Percentiles rank a stretch among this genome's conserved stretches.
Conservation (phyloP, 2,797 vertebrate species). For the Periparus ater region DNA sequence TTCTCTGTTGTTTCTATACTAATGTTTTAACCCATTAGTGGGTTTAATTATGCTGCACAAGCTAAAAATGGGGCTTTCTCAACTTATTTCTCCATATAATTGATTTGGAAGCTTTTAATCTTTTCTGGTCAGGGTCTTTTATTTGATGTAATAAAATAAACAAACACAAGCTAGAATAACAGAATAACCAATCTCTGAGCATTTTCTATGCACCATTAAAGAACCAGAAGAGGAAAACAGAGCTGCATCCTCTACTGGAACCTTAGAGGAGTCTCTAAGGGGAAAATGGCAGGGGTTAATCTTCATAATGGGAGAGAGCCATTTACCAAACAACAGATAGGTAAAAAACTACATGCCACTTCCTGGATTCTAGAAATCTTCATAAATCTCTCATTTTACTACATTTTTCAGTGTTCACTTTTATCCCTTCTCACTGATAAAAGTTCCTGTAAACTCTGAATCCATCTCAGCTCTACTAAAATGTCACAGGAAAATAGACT, state of each 20-base stretch:
- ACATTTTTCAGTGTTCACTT: background rate
- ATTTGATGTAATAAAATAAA: background rate
- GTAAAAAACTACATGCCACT: background rate
- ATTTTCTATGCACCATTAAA: background rate
- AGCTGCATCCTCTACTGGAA: background rate
- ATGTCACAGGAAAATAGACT: background rate
- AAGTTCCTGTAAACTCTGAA: background rate
- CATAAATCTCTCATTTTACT: background rate
- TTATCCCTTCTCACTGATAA: background rate
- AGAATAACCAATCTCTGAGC: background rate
- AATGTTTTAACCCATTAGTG: background rate
- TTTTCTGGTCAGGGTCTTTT: background rate
- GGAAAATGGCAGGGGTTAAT: background rate
- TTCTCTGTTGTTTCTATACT: background rate
- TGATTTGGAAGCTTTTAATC: background rate
- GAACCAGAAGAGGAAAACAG: background rate
- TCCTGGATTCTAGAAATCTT: background rate
- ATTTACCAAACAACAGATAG: background rate
- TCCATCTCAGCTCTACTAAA: background rate
- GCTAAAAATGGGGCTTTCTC: background rate
- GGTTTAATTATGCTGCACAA: conserved; percentile 1
- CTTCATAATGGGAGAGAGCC: background rate
- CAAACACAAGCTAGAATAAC: background rate
- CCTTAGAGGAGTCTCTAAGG: background rate
- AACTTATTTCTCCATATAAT: background rate